phyloP scores from a whole-genome alignment of 2,797 vertebrate species.

The Myripristis jacobus region DNA sequence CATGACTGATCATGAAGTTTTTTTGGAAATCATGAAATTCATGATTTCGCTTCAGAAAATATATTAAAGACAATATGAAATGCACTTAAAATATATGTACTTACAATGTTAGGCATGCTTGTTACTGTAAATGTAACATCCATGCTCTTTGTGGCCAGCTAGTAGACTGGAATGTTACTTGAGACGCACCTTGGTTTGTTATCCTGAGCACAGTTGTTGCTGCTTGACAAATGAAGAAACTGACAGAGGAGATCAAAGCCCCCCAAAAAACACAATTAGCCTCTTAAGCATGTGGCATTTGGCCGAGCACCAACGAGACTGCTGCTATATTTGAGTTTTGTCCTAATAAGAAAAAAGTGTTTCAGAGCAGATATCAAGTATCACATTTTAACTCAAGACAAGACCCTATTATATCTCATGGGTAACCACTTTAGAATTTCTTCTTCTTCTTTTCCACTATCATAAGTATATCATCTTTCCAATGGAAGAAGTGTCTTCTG shows the following conservation, averaged over 20 bases:
- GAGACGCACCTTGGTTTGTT: conserved; percentile 67
- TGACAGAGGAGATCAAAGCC: conserved; percentile 73
- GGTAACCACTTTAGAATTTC: conserved; percentile 77
- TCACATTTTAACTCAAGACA: conserved; percentile 69
- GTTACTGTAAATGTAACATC: conserved; percentile 36
- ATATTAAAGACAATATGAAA: background rate
- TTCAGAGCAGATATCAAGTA: conserved; percentile 69
- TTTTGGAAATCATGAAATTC: no score
- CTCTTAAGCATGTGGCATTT: conserved; percentile 74
- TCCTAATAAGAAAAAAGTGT: conserved; percentile 79
- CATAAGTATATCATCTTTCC: conserved; percentile 52
- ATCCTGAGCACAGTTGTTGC: conserved; percentile 68
- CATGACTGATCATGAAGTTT: no score
- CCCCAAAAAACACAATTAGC: conserved; percentile 81
- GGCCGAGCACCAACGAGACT: conserved; percentile 60
- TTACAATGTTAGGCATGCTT: conserved; percentile 42
- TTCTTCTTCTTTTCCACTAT: conserved; percentile 61
- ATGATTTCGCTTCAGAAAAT: background rate
- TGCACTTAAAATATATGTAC: conserved; percentile 28
- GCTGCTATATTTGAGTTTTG: conserved; percentile 81
- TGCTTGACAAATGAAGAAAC: conserved; percentile 69
- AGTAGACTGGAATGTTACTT: conserved; percentile 57
- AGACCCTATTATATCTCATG: conserved; percentile 71
- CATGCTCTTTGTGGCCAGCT: conserved; percentile 37
- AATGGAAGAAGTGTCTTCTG: conserved; percentile 43